A percentile compares a stretch with the other conserved stretches of the same genome.
Conservation (phyloP, 2,888 invertebrate genomes). For the Xanthorhoe designata region DNA sequence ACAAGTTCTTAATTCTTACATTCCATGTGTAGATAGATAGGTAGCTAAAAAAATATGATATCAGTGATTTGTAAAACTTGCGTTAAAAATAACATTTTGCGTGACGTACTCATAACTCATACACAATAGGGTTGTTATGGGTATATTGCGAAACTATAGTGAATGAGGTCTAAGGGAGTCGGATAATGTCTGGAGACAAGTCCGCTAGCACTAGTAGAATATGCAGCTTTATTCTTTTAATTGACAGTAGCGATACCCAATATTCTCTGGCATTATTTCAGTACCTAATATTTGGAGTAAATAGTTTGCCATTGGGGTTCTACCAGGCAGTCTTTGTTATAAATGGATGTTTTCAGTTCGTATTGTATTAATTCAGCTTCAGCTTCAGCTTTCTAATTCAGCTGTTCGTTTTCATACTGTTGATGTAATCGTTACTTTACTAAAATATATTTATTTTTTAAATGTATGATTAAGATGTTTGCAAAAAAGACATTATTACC, state of each 20-base stretch:
- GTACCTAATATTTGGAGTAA: slow-evolving; percentile 20
- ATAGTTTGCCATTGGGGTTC: slow-evolving; percentile 18
- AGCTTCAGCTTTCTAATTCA: not conserved
- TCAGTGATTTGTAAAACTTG: too few relatives aligned
- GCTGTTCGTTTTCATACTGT: slow-evolving; percentile 3
- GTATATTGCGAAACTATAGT: too few relatives aligned
- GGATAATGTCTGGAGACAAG: too few relatives aligned
- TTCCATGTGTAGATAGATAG: too few relatives aligned
- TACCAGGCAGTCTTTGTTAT: slow-evolving; percentile 28
- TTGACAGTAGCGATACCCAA: not conserved
- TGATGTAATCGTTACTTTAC: not conserved
- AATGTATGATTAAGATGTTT: not conserved
- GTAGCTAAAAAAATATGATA: too few relatives aligned
- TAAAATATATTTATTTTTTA: not conserved
- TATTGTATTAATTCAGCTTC: slow-evolving; percentile 3
- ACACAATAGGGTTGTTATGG: too few relatives aligned
- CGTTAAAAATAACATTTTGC: too few relatives aligned
- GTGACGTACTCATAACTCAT: too few relatives aligned
- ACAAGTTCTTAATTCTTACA: too few relatives aligned
- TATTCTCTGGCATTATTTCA: slow-evolving; percentile 17
- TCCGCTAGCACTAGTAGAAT: too few relatives aligned
- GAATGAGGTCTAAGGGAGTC: too few relatives aligned
- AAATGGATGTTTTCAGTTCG: slow-evolving; percentile 27
- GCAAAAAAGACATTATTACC: slow-evolving; percentile 38
- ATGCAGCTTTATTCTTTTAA: not conserved